phyloP scores from a whole-genome alignment of 2,797 vertebrate genomes.

The Poecilia gillii region DNA sequence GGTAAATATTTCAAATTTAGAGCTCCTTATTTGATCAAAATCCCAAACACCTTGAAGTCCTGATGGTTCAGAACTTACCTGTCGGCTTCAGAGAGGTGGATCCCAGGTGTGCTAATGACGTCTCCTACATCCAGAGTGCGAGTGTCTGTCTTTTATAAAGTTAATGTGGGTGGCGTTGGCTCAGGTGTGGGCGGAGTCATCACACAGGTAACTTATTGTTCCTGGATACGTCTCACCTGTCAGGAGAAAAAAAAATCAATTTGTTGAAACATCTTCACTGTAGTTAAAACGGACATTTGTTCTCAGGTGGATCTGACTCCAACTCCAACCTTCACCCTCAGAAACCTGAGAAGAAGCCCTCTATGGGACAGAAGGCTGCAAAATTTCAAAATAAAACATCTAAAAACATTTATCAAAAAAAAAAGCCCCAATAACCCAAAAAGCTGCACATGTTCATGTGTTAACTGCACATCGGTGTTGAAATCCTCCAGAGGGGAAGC shows the following conservation, averaged over 20 bases:
- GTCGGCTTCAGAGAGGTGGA: background rate
- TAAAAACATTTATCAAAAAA: background rate
- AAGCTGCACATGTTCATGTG: background rate
- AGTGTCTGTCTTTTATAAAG: constrained; percentile 15
- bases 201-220: background rate
- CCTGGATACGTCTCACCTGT: background rate
- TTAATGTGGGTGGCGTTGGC: background rate
- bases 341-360: background rate
- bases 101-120: constrained; percentile 2
- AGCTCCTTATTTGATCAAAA: background rate
- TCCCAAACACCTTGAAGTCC: background rate
- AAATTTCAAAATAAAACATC: background rate
- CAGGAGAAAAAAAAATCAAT: background rate
- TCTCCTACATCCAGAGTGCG: background rate
- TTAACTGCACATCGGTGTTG: background rate
- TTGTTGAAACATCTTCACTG: background rate
- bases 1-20: background rate
- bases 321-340: background rate
- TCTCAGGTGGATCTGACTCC: background rate
- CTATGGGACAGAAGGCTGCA: background rate
- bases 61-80: background rate
- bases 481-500: background rate
- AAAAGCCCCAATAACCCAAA: background rate
- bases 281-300: background rate
- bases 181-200: constrained; percentile 9